phyloP scores from a whole-genome alignment of 2,888 invertebrate species.

The Netelia fuscicornis region DNA sequence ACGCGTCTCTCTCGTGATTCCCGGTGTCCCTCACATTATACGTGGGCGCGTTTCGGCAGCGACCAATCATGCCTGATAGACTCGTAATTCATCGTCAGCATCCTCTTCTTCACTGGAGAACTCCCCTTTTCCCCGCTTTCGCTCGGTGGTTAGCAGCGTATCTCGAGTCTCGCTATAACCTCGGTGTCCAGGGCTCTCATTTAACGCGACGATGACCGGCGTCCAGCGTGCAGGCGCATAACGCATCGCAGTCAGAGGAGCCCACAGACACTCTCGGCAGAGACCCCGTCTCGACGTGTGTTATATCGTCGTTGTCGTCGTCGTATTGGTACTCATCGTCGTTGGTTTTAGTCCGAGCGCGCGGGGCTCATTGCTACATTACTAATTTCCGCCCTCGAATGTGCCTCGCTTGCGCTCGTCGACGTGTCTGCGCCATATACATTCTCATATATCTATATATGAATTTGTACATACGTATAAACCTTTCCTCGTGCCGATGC shows the following conservation, averaged over 20 bases:
- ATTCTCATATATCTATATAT: conserved; percentile 8
- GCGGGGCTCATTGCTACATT: conserved; percentile 82
- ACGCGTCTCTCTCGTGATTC: conserved; percentile 47
- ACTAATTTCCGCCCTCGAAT: conserved; percentile 82
- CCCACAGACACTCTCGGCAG: conserved; percentile 42
- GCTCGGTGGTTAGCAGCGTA: conserved; percentile 38
- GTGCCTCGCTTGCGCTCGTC: conserved; percentile 64
- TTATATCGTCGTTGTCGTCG: conserved; percentile 23
- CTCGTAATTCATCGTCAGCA: conserved; percentile 73
- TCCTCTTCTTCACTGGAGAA: conserved; percentile 46
- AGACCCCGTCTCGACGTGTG: conserved; percentile 41
- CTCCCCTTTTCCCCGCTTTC: conserved; percentile 53
- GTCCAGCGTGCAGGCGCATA: conserved; percentile 16
- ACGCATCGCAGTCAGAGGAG: conserved; percentile 27
- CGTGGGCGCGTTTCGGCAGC: conserved; percentile 75
- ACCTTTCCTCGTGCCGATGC: conserved; percentile 9
- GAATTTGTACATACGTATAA: not conserved
- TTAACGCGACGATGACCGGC: conserved; percentile 57
- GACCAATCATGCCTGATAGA: conserved; percentile 75
- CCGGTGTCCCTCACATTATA: conserved; percentile 58
- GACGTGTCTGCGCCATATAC: conserved; percentile 64
- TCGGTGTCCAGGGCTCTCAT: conserved; percentile 26
- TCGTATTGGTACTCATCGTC: conserved; percentile 9
- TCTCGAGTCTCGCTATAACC: conserved; percentile 41
- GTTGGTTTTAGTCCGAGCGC: conserved; percentile 76